Evolutionary conservation across 1,140 invertebrate species (phyloP).

Genomic region (Zaprionus kolodkinae): DNA sequence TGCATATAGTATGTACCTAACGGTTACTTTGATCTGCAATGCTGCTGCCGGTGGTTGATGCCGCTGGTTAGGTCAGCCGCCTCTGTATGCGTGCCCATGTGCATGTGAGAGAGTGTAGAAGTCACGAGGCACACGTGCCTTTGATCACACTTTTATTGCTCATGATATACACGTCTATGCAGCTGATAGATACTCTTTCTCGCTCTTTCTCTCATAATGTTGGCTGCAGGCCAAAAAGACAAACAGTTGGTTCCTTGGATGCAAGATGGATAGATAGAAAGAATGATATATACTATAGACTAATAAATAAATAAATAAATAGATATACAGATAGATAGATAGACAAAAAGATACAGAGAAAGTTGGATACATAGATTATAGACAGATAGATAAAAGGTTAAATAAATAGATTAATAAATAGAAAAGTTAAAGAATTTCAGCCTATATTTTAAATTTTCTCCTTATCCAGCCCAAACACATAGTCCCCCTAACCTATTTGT

Average conservation of each 20-base stretch:
- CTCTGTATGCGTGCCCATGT: conserved; percentile 12
- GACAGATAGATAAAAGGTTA: no score
- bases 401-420: no score
- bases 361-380: no score
- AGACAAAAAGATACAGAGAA: no score
- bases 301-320: not conserved
- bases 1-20: conserved; percentile 9
- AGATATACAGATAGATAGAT: no score
- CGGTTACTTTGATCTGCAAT: conserved; percentile 54
- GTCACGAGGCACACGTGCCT: conserved; percentile 27
- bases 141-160: conserved; percentile 23
- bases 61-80: conserved; percentile 36
- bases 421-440: no score
- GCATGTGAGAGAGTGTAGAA: conserved; percentile 27
- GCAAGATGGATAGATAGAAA: not conserved
- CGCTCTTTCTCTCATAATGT: not conserved
- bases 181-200: conserved; percentile 12
- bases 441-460: no score
- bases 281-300: no score
- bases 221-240: conserved; percentile 18
- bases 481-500: not conserved
- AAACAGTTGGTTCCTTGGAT: conserved; percentile 8
- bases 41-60: conserved; percentile 47
- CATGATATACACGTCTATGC: not conserved
- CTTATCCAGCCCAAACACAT: not conserved